Base-by-base conservation (phyloP, 2,113 vertebrate genomes). In the Canis aureus region DNA sequence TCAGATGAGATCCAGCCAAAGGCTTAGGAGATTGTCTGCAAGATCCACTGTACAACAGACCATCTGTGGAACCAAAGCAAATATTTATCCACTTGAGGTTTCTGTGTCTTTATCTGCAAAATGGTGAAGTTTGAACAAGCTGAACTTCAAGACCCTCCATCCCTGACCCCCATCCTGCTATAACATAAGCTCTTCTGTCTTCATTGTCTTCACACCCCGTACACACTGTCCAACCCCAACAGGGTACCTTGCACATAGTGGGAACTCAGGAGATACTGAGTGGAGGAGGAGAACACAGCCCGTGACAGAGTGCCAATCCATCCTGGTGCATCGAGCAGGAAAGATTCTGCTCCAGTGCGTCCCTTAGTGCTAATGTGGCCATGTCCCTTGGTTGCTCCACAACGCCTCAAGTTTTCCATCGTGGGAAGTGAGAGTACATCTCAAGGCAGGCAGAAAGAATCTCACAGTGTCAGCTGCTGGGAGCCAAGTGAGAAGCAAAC, bases 351-450 rank as follows among this genome's bases (percentile, higher is more conserved):
- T 86, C 38, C n/a, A 8, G 3, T 2, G 22, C 73, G 79, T 25
- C 1, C 2, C 0, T 2, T 3, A 2, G 32, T 20, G 38, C 27
- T 59, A 8, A 22, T 3, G 32, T 1, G 1, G 35, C 67, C 5
- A 0, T 8, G 16, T 22, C 74, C 43, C 43, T 35, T 59, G 67
- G 2, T 57, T 80, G 7, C 66, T 22, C 38, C 51, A 62, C 1
- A 2, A 1, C 35, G 9, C 35, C 90, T 38, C 67, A 38, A 1
- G 83, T 27, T 60, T 43, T 29, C 32, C 8, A 9, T 66, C 4
- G 2, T 22, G 59, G 89, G 49, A 53, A 32, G 51, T 90, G 94
- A 69, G 17, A 53, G 80, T 62, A 2, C 17, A 0, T 71, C 6
- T 85, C 0, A 32, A 66, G 5, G 76, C 5, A 83, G 87, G 51